phyloP scores from a whole-genome alignment of 2,888 invertebrate species.

The Thumatha senex region DNA sequence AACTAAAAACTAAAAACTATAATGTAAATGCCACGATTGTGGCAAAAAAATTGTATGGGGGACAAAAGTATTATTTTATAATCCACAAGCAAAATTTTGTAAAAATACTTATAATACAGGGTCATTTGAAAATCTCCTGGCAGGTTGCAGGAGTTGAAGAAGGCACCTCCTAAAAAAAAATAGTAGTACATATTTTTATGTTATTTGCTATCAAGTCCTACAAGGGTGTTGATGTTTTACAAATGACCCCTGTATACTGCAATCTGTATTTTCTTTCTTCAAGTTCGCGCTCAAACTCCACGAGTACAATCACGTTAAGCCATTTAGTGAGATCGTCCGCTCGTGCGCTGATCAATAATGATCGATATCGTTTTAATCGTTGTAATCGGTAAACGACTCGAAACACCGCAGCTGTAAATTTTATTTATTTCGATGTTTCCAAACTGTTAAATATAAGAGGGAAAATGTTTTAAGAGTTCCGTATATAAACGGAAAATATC shows the following conservation, averaged over 20 bases:
- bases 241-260: not conserved
- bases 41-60: too few relatives aligned
- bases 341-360: conserved; percentile 70
- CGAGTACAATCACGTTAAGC: conserved; percentile 18
- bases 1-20: too few relatives aligned
- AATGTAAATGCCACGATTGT: too few relatives aligned
- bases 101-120: too few relatives aligned
- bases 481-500: not conserved
- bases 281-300: too few relatives aligned
- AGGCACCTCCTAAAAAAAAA: too few relatives aligned
- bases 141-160: too few relatives aligned
- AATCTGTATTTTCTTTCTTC: not conserved
- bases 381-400: conserved; percentile 71
- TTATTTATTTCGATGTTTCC: conserved; percentile 37
- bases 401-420: conserved; percentile 64
- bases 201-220: too few relatives aligned
- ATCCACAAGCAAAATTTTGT: too few relatives aligned
- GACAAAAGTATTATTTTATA: too few relatives aligned
- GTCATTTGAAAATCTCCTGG: too few relatives aligned
- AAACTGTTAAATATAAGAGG: conserved; percentile 13
- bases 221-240: not conserved
- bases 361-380: conserved; percentile 69
- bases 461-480: not conserved
- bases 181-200: too few relatives aligned
- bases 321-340: conserved; percentile 47